A percentile compares a stretch with the other conserved stretches of the same genome.
Conservation (phyloP, 2,888 invertebrate genomes). For the Malthinus flaveolus region DNA sequence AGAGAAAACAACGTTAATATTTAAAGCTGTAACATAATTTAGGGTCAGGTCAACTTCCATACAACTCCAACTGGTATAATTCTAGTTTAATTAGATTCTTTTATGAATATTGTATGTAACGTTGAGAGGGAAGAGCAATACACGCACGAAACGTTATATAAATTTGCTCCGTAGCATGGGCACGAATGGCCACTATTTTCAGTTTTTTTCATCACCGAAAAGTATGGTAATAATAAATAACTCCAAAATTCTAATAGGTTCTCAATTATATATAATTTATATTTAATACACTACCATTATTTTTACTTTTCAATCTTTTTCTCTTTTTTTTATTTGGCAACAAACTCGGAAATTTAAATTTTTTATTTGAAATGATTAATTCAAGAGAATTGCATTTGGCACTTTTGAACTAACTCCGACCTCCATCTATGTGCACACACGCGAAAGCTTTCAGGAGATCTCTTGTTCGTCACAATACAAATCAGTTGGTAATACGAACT, state of each 20-base stretch:
- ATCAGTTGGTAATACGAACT: no score
- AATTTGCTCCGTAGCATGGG: not conserved
- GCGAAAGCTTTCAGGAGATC: no score
- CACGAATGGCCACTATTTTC: not conserved
- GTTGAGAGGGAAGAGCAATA: conserved; percentile 17
- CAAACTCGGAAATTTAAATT: not conserved
- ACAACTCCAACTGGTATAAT: conserved; percentile 16
- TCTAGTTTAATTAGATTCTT: conserved; percentile 18
- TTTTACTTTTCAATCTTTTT: no score
- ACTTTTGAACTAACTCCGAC: no score
- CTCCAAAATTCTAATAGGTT: no score
- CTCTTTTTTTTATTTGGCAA: not conserved
- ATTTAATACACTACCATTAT: no score
- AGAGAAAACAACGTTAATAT: conserved; percentile 21
- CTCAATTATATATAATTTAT: no score
- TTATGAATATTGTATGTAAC: conserved; percentile 13
- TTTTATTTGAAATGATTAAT: not conserved
- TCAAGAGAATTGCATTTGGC: conserved; percentile 9
- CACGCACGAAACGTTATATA: conserved; percentile 20
- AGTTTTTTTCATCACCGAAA: not conserved
- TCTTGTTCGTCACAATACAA: no score
- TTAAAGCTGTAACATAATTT: conserved; percentile 20
- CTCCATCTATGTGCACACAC: no score
- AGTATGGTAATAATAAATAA: no score
- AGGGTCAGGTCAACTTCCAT: conserved; percentile 19